Evolutionary conservation across 1,140 invertebrate genomes (phyloP), one percentile per base, ranked within the genome.

Genomic region (Sesamia nonagrioides): DNA sequence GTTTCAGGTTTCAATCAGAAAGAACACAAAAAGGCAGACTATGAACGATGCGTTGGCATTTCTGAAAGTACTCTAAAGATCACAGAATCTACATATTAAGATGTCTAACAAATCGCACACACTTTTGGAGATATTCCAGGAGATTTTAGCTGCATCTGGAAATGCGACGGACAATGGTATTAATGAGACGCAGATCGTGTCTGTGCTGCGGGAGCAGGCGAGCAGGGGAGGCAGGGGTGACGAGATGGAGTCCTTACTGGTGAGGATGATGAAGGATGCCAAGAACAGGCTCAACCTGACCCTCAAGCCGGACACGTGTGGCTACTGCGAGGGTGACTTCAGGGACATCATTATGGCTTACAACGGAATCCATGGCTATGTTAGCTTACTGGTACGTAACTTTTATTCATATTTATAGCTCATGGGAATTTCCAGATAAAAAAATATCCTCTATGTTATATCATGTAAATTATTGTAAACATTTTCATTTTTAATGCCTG

Each of bases 281-380:
- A 86, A 88, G 72, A 90, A 54, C 66, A 87, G 85, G 48, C 81
- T 92, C 17, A 92, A 90, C 52, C 72, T 93, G 8, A 86, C 84
- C 0, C 77, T 91, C 35, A 91, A 91, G 56, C 86, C 89, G 5
- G 93, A 93, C 18, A 81, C 86, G 0, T 94, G 91, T 37, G 88
- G 86, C 1, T 94, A 94, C 77, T 94, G 92, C 21, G 91, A 89
- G 33, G 93, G 93, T 0, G 89, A 89, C 72, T 94, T 94, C 42
- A 82, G 92, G 66, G 89, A 93, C 15, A 84, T 93, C 7, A 84
- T 94, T 35, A 82, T 91, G 78, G 85, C 86, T 0, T 94, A 94
- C 63, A 94, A 93, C 33, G 74, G 88, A 6, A 93, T 94, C n/a
- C 93, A 94, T 63, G 93, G 93, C 85, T 94, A 94, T 68, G 86